Evolutionary conservation across 2,888 invertebrate genomes (phyloP).

Genomic region (Panorpa germanica): DNA sequence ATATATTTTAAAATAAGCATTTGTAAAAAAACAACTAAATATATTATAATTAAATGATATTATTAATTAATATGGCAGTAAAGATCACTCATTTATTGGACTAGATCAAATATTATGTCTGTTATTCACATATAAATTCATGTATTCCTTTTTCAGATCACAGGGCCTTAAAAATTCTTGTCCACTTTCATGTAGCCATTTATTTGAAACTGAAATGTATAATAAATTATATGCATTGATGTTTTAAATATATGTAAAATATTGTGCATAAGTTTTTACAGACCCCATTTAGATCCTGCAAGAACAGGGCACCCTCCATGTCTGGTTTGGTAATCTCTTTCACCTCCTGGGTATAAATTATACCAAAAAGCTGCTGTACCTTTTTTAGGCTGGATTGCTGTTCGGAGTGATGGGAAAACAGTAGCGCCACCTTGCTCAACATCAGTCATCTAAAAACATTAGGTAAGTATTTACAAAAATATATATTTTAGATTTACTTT

Average conservation of each 20-base stretch:
- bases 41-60: no score
- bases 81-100: no score
- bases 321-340: conserved; percentile 31
- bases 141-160: conserved; percentile 29
- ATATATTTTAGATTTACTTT: no score
- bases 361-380: conserved; percentile 40
- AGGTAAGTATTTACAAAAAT: conserved; percentile 16
- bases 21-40: no score
- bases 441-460: conserved; percentile 29
- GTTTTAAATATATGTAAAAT: no score
- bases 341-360: conserved; percentile 31
- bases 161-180: conserved; percentile 66
- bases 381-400: conserved; percentile 23
- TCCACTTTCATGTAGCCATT: conserved; percentile 84
- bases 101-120: no score
- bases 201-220: conserved; percentile 55
- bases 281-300: conserved; percentile 32
- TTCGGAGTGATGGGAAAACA: conserved; percentile 31
- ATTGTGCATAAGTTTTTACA: conserved; percentile 5
- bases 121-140: no score
- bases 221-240: no score
- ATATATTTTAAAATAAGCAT: no score
- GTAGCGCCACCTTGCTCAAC: conserved; percentile 40
- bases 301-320: conserved; percentile 39
- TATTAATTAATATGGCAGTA: no score